These are phyloP conservation scores for Aspidapion aeneum DNA, from an alignment of 2,888 invertebrate genomes.

Conservation along the genomic window DNA sequence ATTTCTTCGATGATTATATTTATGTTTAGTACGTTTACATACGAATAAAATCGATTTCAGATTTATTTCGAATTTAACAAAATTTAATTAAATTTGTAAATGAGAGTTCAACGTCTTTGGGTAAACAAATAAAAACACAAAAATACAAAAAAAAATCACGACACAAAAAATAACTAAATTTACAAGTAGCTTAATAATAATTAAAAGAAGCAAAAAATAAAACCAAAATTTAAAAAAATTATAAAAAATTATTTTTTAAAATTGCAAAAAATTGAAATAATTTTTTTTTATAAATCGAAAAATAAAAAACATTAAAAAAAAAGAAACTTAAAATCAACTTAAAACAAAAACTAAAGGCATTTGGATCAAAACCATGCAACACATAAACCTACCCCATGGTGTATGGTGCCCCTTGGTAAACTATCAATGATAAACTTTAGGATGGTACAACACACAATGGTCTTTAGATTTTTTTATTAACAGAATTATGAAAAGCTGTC, in stretches of 20 bases:
- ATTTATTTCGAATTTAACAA: too few species aligned
- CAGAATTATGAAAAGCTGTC: constrained; percentile 30
- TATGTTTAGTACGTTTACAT: too few species aligned
- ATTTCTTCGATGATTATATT: too few species aligned
- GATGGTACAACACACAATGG: constrained; percentile 27
- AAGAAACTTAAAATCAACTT: background rate
- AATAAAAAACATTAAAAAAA: background rate
- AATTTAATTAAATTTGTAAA: too few species aligned
- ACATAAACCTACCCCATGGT: constrained; percentile 35
- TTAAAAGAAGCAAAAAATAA: background rate
- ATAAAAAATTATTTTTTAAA: too few species aligned
- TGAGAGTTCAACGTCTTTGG: too few species aligned
- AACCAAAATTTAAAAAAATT: background rate
- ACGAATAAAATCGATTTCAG: background rate
- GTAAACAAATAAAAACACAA: too few species aligned
- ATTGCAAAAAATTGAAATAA: too few species aligned
- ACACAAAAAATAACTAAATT: too few species aligned
- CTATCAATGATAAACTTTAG: constrained; percentile 26
- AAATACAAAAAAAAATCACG: too few species aligned
- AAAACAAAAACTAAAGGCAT: too few species aligned
- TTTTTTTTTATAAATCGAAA: background rate
- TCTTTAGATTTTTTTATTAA: constrained; percentile 28
- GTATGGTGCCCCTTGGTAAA: constrained; percentile 10
- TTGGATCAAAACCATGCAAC: constrained; percentile 21
- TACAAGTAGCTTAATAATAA: too few species aligned